Evolutionary conservation across 2,113 vertebrate genomes (phyloP).

Genomic region (Lucifuga dentata): DNA sequence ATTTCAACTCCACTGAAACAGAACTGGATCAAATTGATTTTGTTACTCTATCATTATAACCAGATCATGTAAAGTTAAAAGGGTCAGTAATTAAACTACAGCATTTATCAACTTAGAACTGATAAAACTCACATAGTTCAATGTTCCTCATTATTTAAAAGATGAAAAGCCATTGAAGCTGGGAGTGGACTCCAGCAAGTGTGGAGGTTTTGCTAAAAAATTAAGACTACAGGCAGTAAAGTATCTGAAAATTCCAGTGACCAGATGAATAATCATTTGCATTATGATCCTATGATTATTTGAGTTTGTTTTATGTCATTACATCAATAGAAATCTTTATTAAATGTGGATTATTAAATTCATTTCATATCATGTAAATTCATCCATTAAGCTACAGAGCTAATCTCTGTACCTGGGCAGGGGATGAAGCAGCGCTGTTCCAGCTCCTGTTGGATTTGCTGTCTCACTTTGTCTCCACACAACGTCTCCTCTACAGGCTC

Average conservation of each 20-base stretch:
- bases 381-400: neutral
- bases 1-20: too few relatives aligned
- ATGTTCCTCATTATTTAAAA: too few relatives aligned
- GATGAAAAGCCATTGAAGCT: too few relatives aligned
- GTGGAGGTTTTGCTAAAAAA: slow-evolving; percentile 25
- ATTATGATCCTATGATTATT: slow-evolving; percentile 15
- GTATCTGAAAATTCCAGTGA: too few relatives aligned
- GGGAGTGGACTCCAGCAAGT: slow-evolving; percentile 21
- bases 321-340: neutral
- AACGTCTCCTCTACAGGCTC: slow-evolving; percentile 75
- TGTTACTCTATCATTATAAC: neutral
- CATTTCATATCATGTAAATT: neutral
- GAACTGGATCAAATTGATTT: too few relatives aligned
- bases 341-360: too few relatives aligned
- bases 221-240: slow-evolving; percentile 22
- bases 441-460: slow-evolving; percentile 77
- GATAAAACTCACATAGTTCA: too few relatives aligned
- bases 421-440: slow-evolving; percentile 90
- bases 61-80: slow-evolving; percentile 28
- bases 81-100: slow-evolving; percentile 46
- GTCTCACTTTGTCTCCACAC: slow-evolving; percentile 84
- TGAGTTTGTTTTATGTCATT: neutral
- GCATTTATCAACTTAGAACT: slow-evolving; percentile 58
- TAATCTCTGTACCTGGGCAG: slow-evolving; percentile 87
- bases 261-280: slow-evolving; percentile 10